Conservation (phyloP, 2,888 invertebrate genomes). For the Dichetophora obliterata region DNA sequence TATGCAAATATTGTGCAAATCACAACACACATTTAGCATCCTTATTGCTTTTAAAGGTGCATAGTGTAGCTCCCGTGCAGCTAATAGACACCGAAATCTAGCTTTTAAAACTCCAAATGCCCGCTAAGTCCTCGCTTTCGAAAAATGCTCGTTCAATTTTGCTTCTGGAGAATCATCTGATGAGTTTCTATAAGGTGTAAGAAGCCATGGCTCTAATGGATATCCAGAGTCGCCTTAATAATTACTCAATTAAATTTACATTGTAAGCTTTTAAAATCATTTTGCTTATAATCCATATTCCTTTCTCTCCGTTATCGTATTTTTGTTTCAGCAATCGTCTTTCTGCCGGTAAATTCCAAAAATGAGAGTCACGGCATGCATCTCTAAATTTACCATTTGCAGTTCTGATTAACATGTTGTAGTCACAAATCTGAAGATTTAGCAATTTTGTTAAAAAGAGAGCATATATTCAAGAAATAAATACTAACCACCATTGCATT, state of each 20-base stretch:
- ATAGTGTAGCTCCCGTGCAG: too few species aligned
- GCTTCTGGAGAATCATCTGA: constrained; percentile 32
- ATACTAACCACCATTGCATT: too few species aligned
- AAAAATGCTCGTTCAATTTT: constrained; percentile 34
- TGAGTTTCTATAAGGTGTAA: constrained; percentile 37
- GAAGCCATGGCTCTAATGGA: background rate
- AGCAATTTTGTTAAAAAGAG: background rate
- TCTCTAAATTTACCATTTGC: background rate
- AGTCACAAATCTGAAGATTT: background rate
- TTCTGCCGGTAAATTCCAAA: constrained; percentile 20
- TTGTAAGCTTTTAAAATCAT: background rate
- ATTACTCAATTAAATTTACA: background rate
- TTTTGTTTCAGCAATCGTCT: background rate
- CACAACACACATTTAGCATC: constrained; percentile 39
- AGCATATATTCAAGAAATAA: background rate
- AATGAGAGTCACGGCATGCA: constrained; percentile 16
- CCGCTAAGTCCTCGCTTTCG: constrained; percentile 33
- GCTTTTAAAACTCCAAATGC: too few species aligned
- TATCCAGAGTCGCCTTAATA: constrained; percentile 40
- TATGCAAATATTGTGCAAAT: constrained; percentile 27
- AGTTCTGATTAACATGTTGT: constrained; percentile 9
- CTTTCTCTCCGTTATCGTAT: constrained; percentile 8
- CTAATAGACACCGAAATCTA: too few species aligned
- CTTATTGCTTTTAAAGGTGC: constrained; percentile 30
- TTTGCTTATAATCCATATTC: constrained; percentile 16